phyloP scores from a whole-genome alignment of 92 coral and sea anemone genomes.

The Zoanthus gigantus region DNA sequence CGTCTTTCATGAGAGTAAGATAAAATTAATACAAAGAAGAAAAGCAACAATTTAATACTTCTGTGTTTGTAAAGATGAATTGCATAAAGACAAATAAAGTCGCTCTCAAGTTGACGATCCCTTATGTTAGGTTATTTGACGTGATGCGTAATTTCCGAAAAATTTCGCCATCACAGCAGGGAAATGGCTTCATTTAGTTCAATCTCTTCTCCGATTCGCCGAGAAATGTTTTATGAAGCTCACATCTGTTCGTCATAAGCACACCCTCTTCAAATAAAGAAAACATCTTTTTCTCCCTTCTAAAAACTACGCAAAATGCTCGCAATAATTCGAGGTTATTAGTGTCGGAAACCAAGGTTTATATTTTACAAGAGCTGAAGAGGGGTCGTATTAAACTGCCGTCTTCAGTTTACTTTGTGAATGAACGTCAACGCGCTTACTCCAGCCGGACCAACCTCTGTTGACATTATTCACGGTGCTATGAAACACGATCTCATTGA shows the following conservation, averaged over 20 bases:
- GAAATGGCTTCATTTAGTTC: slow-evolving; percentile 10
- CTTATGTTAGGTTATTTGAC: not conserved
- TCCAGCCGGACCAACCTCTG: not conserved
- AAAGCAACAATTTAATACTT: not conserved
- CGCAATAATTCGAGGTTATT: not conserved
- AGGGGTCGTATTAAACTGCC: slow-evolving; percentile 23
- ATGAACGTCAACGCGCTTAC: slow-evolving; percentile 14
- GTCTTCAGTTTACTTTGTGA: not conserved
- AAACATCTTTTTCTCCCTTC: slow-evolving; percentile 4
- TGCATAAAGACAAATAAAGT: not conserved
- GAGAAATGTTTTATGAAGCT: slow-evolving; percentile 1
- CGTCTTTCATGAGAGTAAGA: not conserved
- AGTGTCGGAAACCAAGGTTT: slow-evolving; percentile 31
- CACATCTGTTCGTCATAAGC: slow-evolving; percentile 51
- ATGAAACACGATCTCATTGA: not conserved
- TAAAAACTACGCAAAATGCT: slow-evolving; percentile 26
- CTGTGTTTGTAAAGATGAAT: not conserved
- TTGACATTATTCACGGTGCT: slow-evolving; percentile 35
- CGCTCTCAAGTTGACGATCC: slow-evolving; percentile 11
- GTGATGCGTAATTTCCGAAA: slow-evolving; percentile 45
- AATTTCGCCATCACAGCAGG: slow-evolving; percentile 41
- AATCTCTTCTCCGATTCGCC: slow-evolving; percentile 26
- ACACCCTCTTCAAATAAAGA: slow-evolving; percentile 44
- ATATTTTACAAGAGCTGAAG: not conserved
- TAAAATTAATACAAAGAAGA: not conserved